Percentiles rank a stretch among this genome's conserved stretches.
Conservation (phyloP, 2,113 vertebrate genomes). For the Mormoops blainvillei region DNA sequence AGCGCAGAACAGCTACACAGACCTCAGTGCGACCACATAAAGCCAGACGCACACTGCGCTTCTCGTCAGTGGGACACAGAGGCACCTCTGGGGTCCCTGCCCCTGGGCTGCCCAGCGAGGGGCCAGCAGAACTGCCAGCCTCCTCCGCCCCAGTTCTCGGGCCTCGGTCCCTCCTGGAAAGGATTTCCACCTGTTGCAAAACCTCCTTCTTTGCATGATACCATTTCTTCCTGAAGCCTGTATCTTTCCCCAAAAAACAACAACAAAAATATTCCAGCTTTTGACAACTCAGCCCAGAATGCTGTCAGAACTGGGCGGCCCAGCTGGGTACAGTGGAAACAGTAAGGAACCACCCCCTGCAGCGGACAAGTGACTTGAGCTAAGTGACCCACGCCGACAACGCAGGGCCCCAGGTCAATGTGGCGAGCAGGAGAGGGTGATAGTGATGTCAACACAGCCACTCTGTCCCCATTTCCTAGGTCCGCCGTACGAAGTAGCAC, state of each 20-base stretch:
- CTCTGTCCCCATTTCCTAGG: not conserved
- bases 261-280: not conserved
- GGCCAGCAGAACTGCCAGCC: accelerated
- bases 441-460: accelerated
- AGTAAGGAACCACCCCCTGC: accelerated
- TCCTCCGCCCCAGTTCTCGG: not conserved
- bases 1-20: not conserved
- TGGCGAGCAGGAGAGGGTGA: accelerated
- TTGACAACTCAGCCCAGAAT: not conserved
- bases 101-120: not conserved
- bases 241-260: not conserved
- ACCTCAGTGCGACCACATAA: not conserved
- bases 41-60: accelerated
- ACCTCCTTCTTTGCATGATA: not conserved
- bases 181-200: not conserved
- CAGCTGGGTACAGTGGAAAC: not conserved
- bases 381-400: not conserved
- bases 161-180: not conserved
- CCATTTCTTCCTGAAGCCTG: not conserved
- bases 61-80: not conserved
- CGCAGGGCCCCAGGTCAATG: no score
- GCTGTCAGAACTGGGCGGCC: not conserved
- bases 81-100: accelerated
- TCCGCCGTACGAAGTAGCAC: accelerated
- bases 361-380: not conserved